These are phyloP conservation scores for Corythaixoides concolor DNA, from an alignment of 2,113 vertebrate species.

Conservation along the genomic window DNA sequence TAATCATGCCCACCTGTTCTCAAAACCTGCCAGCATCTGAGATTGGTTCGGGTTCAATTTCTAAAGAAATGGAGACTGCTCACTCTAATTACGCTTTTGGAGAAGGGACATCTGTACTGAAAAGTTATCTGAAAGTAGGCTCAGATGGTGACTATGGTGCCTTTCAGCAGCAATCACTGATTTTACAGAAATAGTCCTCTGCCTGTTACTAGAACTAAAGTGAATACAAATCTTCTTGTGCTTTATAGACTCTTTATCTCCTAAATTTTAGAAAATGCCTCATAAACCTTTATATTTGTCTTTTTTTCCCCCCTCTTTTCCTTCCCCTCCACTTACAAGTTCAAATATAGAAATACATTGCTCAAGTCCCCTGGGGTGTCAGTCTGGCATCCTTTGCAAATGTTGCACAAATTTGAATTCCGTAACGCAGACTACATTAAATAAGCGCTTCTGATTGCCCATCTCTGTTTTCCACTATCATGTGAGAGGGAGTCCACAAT, in stretches of 20 bases:
- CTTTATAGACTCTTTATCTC: background rate
- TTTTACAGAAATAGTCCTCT: background rate
- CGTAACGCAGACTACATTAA: background rate
- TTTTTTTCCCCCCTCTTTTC: background rate
- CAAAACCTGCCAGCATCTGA: slow-evolving; percentile 11
- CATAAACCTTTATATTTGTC: background rate
- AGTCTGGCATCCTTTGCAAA: slow-evolving; percentile 7
- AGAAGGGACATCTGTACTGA: slow-evolving; percentile 15
- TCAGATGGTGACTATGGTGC: background rate
- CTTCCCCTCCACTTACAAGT: background rate
- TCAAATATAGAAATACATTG: slow-evolving; percentile 10
- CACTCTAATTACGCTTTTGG: slow-evolving; percentile 39
- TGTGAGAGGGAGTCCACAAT: background rate
- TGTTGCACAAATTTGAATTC: background rate
- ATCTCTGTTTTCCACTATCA: background rate
- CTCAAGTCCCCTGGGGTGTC: background rate
- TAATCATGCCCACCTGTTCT: slow-evolving; percentile 54
- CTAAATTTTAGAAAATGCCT: background rate
- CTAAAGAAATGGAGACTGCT: slow-evolving; percentile 1
- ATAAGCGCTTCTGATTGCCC: background rate
- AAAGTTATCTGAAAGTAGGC: background rate
- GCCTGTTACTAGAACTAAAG: background rate
- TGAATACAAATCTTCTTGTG: background rate
- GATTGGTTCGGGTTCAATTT: slow-evolving; percentile 31
- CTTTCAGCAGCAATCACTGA: background rate